phyloP scores from a whole-genome alignment of 2,888 invertebrate genomes.

The Cyclophora punctaria region DNA sequence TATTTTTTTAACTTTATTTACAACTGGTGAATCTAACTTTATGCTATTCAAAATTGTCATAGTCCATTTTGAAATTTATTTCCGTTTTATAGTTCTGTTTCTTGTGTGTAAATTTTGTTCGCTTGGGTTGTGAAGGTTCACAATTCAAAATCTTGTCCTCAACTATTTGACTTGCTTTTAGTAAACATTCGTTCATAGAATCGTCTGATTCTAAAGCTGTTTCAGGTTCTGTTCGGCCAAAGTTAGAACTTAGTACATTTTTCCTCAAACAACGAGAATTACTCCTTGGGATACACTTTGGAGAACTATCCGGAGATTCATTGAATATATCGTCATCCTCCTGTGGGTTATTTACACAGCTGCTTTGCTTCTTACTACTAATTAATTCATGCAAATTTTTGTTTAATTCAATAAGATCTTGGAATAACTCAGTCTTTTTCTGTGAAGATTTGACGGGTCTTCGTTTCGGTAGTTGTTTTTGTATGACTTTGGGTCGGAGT shows the following conservation, averaged over 20 bases:
- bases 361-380: constrained; percentile 30
- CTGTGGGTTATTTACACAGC: constrained; percentile 27
- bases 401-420: constrained; percentile 62
- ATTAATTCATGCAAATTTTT: constrained; percentile 57
- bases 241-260: constrained; percentile 62
- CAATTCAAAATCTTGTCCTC: constrained; percentile 52
- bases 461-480: constrained; percentile 48
- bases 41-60: constrained; percentile 54
- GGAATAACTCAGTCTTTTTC: constrained; percentile 53
- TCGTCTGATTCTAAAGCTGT: constrained; percentile 65
- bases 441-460: constrained; percentile 40
- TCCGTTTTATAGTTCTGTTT: constrained; percentile 23
- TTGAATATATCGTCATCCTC: constrained; percentile 60
- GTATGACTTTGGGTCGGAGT: constrained; percentile 39
- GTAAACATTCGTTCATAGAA: constrained; percentile 67
- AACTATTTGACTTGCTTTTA: constrained; percentile 64
- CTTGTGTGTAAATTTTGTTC: constrained; percentile 26
- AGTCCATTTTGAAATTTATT: constrained; percentile 42
- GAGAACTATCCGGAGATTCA: constrained; percentile 50
- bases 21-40: constrained; percentile 48
- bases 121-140: constrained; percentile 35
- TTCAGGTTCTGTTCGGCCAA: constrained; percentile 51
- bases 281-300: constrained; percentile 43
- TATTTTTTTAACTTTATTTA: constrained; percentile 39
- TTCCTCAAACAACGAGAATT: constrained; percentile 52